These are phyloP conservation scores for Drosophila melanosoma DNA, from an alignment of 2,888 invertebrate genomes.

Conservation along the genomic window DNA sequence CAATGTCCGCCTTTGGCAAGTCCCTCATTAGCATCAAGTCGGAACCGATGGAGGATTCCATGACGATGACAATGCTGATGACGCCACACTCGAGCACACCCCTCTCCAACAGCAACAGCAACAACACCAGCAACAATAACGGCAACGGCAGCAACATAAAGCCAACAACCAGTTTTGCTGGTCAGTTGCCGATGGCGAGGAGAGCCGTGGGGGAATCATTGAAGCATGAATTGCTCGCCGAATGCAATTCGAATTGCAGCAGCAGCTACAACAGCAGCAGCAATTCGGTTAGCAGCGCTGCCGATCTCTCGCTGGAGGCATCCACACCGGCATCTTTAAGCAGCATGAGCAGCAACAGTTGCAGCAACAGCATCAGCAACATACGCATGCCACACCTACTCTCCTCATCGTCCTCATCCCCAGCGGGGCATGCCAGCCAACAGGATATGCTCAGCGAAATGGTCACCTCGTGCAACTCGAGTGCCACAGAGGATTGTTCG, in stretches of 20 bases:
- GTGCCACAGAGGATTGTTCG: constrained; percentile 69
- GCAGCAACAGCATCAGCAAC: constrained; percentile 45
- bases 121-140: neutral
- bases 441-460: constrained; percentile 81
- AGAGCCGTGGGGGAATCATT: constrained; percentile 41
- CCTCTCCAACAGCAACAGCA: neutral
- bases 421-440: constrained; percentile 61
- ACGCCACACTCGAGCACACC: constrained; percentile 35
- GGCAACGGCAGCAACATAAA: constrained; percentile 38
- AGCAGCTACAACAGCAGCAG: constrained; percentile 59
- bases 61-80: constrained; percentile 1
- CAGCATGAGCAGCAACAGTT: constrained; percentile 49
- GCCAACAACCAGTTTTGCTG: constrained; percentile 60
- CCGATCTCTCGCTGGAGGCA: constrained; percentile 83
- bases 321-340: constrained; percentile 84
- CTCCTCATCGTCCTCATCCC: constrained; percentile 33
- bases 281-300: constrained; percentile 80
- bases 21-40: constrained; percentile 63
- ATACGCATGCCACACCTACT: constrained; percentile 36
- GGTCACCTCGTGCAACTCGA: constrained; percentile 80
- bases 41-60: constrained; percentile 73
- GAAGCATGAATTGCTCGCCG: constrained; percentile 69
- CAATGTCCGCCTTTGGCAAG: constrained; percentile 71
- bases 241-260: constrained; percentile 72
- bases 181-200: constrained; percentile 55